phyloP scores from a whole-genome alignment of 1,140 invertebrate species.

The Adoxophyes honmai region DNA sequence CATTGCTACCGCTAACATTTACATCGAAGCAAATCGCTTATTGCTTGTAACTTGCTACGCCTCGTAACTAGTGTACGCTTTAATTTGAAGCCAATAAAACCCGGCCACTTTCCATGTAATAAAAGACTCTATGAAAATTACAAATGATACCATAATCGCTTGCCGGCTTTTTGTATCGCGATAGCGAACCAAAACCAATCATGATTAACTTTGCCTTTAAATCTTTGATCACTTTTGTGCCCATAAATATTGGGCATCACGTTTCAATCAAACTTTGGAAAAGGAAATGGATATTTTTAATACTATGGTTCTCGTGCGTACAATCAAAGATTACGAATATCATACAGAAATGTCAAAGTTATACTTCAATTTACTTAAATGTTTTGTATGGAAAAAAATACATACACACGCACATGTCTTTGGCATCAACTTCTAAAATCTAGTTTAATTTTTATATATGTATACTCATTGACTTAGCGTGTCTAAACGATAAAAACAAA shows the following conservation, averaged over 20 bases:
- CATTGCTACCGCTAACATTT: too few species aligned
- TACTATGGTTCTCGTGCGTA: background rate
- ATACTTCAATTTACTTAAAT: too few species aligned
- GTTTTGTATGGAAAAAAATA: too few species aligned
- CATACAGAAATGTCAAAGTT: background rate
- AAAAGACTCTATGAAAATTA: constrained; percentile 13
- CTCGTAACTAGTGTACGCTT: constrained; percentile 53
- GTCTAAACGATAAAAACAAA: too few species aligned
- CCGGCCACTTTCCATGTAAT: constrained; percentile 1
- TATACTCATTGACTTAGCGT: too few species aligned
- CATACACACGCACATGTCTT: too few species aligned
- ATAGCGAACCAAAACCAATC: constrained; percentile 11
- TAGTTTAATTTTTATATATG: too few species aligned
- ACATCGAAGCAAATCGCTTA: background rate
- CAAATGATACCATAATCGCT: constrained; percentile 7
- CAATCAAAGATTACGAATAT: background rate
- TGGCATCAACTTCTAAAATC: too few species aligned
- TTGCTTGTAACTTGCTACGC: background rate
- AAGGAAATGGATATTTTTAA: background rate
- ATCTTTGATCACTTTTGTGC: constrained; percentile 6
- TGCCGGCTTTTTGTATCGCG: background rate
- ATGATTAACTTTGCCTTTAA: constrained; percentile 5
- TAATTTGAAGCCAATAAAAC: constrained; percentile 36
- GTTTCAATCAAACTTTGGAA: constrained; percentile 1
- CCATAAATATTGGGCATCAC: constrained; percentile 4